A percentile compares a stretch with the other conserved stretches of the same genome.
phyloP scores from a whole-genome alignment of 2,888 invertebrate genomes.

The Scotopteryx bipunctaria region DNA sequence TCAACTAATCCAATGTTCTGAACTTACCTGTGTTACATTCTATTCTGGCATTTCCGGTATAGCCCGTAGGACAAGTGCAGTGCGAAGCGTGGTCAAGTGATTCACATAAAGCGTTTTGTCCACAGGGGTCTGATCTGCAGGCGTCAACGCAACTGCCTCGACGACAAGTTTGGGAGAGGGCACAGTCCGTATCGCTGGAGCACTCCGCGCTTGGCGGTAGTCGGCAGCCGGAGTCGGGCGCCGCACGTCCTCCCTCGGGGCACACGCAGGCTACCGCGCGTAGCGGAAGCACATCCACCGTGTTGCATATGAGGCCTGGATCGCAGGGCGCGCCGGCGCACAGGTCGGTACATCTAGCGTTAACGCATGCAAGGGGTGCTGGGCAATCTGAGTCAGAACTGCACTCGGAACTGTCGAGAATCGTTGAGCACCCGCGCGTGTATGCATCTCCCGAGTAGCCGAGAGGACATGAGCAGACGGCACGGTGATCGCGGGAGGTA shows the following conservation, averaged over 20 bases:
- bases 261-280: conserved; percentile 94
- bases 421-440: conserved; percentile 74
- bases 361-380: conserved; percentile 89
- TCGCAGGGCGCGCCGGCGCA: conserved; percentile 90
- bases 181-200: conserved; percentile 89
- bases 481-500: conserved; percentile 88
- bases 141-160: conserved; percentile 90
- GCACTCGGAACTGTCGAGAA: conserved; percentile 84
- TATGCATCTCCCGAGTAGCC: conserved; percentile 92
- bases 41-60: conserved; percentile 89
- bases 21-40: conserved; percentile 87
- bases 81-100: conserved; percentile 89
- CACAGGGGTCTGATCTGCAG: conserved; percentile 90
- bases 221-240: conserved; percentile 88
- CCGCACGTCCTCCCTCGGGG: conserved; percentile 90
- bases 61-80: conserved; percentile 91
- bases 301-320: conserved; percentile 90
- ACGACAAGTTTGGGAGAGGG: conserved; percentile 88
- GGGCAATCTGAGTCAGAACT: conserved; percentile 90
- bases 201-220: conserved; percentile 85
- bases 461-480: conserved; percentile 89
- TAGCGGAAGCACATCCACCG: conserved; percentile 90
- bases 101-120: conserved; percentile 91
- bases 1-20: too few relatives aligned
- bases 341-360: conserved; percentile 89